phyloP scores from a whole-genome alignment of 2,113 vertebrate genomes.

The Eolophus roseicapilla region DNA sequence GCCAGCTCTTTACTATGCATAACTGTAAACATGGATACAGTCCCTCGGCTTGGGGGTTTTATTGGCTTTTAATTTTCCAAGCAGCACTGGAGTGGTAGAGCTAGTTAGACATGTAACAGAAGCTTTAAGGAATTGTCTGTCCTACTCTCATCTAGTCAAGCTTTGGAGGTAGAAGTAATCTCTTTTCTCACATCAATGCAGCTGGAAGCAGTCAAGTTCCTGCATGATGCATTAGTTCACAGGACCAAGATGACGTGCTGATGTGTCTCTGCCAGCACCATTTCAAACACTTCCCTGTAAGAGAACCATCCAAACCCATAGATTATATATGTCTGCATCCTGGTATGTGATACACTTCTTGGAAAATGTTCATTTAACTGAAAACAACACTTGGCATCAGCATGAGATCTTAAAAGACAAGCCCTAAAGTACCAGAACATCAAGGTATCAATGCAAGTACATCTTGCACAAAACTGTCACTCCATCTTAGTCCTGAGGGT shows the following conservation, averaged over 20 bases:
- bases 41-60: not conserved
- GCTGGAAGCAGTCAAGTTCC: not conserved
- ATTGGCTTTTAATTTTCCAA: not conserved
- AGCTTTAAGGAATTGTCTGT: not conserved
- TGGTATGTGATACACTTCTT: not conserved
- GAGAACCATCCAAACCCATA: not conserved
- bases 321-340: not conserved
- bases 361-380: not conserved
- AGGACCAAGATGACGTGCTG: not conserved
- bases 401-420: not conserved
- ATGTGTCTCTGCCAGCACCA: not conserved
- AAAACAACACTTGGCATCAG: not conserved
- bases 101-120: not conserved
- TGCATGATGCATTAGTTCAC: fast-evolving
- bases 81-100: not conserved
- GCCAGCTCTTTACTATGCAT: not conserved
- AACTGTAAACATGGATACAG: not conserved
- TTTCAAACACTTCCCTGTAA: not conserved
- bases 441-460: not conserved
- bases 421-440: not conserved
- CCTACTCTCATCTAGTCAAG: not conserved
- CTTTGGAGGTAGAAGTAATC: not conserved
- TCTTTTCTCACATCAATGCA: not conserved
- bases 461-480: not conserved
- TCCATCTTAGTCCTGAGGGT: not conserved